phyloP scores from a whole-genome alignment of 2,113 vertebrate species.

The Glareola pratincola region DNA sequence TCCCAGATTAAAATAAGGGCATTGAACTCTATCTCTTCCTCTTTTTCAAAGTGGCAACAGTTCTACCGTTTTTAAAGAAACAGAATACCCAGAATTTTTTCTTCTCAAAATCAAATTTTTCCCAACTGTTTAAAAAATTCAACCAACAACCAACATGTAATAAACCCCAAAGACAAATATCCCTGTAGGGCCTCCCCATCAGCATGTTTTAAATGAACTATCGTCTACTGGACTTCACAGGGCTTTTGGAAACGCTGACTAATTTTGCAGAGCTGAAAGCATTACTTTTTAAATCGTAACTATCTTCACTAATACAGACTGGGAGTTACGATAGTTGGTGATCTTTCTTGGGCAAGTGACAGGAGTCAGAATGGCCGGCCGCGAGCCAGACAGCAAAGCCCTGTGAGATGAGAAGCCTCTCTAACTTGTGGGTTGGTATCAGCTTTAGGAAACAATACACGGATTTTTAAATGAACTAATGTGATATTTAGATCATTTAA shows the following conservation, averaged over 20 bases:
- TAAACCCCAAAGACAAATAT: background rate
- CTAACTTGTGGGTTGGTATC: background rate
- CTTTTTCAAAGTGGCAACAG: background rate
- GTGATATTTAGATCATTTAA: background rate
- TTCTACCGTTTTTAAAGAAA: background rate
- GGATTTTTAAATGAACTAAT: conserved; percentile 5
- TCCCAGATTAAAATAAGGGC: background rate
- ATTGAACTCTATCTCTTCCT: background rate
- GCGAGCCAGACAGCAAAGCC: background rate
- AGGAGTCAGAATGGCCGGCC: background rate
- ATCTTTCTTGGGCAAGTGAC: background rate
- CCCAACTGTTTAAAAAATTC: background rate
- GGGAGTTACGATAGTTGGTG: background rate
- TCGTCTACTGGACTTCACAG: accelerated
- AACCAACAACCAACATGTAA: background rate
- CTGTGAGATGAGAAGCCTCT: background rate
- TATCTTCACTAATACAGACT: background rate
- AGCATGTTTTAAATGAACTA: background rate
- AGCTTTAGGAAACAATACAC: background rate
- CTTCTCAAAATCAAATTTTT: background rate
- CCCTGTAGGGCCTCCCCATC: background rate
- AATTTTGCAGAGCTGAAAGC: background rate
- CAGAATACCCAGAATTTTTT: background rate
- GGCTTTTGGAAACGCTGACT: background rate
- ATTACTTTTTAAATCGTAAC: background rate